A percentile compares a stretch with the other conserved stretches of the same genome.
Conservation (phyloP, 2,888 invertebrate species). For the Zaprionus obscuricornis region DNA sequence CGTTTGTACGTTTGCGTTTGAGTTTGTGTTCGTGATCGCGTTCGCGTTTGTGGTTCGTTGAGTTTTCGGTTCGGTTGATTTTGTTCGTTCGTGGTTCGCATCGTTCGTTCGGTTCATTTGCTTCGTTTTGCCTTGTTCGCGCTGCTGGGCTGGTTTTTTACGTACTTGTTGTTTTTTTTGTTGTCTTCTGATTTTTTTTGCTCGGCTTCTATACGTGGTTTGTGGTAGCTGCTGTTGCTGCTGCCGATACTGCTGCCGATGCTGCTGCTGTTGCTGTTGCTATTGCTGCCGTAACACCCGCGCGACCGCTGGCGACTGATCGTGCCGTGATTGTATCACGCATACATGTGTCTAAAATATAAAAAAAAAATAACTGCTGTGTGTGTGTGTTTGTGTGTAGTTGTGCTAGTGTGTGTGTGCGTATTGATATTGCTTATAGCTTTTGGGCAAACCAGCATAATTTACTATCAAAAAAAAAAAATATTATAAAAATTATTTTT, state of each 20-base stretch:
- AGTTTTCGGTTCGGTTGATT: conserved; percentile 25
- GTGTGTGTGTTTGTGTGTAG: conserved; percentile 11
- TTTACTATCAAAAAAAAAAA: no score
- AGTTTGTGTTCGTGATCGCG: conserved; percentile 27
- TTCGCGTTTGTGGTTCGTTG: conserved; percentile 33
- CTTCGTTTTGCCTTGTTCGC: conserved; percentile 32
- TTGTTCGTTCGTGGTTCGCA: conserved; percentile 17
- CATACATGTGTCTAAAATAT: conserved; percentile 19
- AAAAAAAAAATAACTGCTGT: no score
- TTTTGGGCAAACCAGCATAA: conserved; percentile 23
- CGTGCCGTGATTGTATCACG: conserved; percentile 67
- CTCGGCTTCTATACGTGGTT: conserved; percentile 69
- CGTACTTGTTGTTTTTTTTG: conserved; percentile 32
- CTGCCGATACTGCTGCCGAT: conserved; percentile 11
- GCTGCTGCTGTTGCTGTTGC: conserved; percentile 42
- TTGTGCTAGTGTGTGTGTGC: conserved; percentile 24
- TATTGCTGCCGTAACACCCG: conserved; percentile 69
- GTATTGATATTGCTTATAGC: neutral
- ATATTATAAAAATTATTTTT: no score
- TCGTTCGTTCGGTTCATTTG: conserved; percentile 14
- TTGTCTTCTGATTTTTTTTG: conserved; percentile 47
- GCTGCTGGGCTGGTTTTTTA: no score
- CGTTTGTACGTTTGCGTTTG: conserved; percentile 38
- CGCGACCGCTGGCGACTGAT: conserved; percentile 59
- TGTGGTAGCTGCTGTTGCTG: conserved; percentile 67